phyloP scores from a whole-genome alignment of 2,888 invertebrate genomes.

The Rhagium mordax region DNA sequence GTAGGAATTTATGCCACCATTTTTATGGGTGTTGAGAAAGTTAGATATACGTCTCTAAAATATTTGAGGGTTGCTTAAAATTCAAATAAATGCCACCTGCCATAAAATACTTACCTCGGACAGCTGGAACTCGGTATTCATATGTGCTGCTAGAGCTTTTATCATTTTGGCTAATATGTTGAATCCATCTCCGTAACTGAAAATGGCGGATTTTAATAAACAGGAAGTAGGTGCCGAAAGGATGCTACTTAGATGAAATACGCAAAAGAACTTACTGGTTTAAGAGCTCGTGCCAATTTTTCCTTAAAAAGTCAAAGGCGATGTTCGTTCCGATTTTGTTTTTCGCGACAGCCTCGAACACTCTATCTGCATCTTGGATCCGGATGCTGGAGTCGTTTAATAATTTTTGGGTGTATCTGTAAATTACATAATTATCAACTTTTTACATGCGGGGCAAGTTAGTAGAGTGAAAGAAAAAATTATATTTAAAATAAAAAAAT shows the following conservation, averaged over 20 bases:
- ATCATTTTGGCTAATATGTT: constrained; percentile 73
- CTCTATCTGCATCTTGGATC: constrained; percentile 76
- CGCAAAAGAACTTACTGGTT: constrained; percentile 68
- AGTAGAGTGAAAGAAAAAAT: constrained; percentile 33
- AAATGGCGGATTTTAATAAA: background rate
- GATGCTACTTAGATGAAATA: too few species aligned
- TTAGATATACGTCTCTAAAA: too few species aligned
- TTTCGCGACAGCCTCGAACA: constrained; percentile 74
- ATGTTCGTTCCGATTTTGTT: constrained; percentile 75
- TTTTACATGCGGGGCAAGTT: constrained; percentile 46
- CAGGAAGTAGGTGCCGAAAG: background rate
- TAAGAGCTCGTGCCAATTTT: constrained; percentile 70
- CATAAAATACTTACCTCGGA: constrained; percentile 58
- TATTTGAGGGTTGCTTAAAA: too few species aligned
- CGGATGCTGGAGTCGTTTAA: constrained; percentile 71
- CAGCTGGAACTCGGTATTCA: constrained; percentile 71
- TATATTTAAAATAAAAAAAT: too few species aligned
- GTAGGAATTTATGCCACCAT: too few species aligned
- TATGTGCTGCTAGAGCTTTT: constrained; percentile 71
- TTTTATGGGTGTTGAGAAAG: too few species aligned
- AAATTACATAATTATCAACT: constrained; percentile 55
- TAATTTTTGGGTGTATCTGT: constrained; percentile 62
- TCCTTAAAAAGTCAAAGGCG: constrained; percentile 75
- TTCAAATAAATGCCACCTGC: too few species aligned
- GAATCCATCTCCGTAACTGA: constrained; percentile 74